Conservation (phyloP, 2,113 vertebrate species). For the Sardina pilchardus region DNA sequence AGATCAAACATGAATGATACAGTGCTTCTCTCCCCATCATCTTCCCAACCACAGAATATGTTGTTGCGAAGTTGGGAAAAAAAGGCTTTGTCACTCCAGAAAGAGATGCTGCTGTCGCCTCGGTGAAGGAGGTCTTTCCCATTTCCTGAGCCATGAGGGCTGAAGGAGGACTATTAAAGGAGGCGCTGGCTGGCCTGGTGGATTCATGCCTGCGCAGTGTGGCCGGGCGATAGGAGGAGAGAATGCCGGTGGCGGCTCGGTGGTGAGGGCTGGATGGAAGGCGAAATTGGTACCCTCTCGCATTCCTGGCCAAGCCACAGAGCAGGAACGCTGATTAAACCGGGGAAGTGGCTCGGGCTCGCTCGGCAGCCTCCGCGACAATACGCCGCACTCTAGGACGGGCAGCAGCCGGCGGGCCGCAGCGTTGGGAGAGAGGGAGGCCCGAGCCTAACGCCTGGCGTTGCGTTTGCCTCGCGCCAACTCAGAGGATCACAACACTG, state of each 20-base stretch:
- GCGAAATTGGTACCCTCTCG: conserved; percentile 38
- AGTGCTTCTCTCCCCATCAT: background rate
- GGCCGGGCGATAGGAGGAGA: conserved; percentile 26
- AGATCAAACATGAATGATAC: background rate
- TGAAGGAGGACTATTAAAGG: background rate
- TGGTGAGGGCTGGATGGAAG: conserved; percentile 26
- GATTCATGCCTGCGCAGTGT: conserved; percentile 9
- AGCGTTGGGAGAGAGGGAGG: background rate
- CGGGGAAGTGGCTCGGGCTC: conserved; percentile 11
- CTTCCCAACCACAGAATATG: background rate
- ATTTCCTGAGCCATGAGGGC: background rate
- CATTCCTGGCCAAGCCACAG: conserved; percentile 39
- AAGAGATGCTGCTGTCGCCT: conserved; percentile 10
- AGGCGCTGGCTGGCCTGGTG: background rate
- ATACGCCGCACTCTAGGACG: background rate
- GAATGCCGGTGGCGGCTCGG: conserved; percentile 25
- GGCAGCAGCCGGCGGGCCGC: conserved; percentile 17
- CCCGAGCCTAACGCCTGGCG: background rate
- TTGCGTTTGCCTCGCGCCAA: background rate
- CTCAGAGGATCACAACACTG: background rate
- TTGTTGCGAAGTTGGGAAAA: background rate
- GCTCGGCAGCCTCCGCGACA: background rate
- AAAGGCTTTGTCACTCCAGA: background rate
- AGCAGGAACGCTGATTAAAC: conserved; percentile 34
- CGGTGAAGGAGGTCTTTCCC: background rate